These are phyloP conservation scores for Patella caerulea DNA, from an alignment of 2,888 invertebrate genomes.

Conservation along the genomic window DNA sequence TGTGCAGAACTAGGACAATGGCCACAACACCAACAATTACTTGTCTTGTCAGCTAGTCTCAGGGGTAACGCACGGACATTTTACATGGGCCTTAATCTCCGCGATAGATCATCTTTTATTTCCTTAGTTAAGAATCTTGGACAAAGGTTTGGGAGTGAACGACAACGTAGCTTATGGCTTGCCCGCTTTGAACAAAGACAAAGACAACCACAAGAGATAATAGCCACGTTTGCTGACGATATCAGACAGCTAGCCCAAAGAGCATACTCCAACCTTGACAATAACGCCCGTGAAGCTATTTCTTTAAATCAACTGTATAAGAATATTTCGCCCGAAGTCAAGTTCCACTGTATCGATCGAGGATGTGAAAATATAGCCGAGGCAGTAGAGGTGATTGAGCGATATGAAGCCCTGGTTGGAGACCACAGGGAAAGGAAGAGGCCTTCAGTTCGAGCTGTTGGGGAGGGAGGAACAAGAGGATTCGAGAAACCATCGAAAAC, in stretches of 20 bases:
- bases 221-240: neutral
- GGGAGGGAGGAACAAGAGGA: neutral
- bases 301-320: slow-evolving; percentile 15
- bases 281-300: neutral
- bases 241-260: neutral
- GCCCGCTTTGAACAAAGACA: slow-evolving; percentile 13
- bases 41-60: no score
- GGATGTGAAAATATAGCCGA: slow-evolving; percentile 9
- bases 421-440: slow-evolving; percentile 1
- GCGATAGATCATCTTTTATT: no score
- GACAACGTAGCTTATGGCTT: slow-evolving; percentile 9
- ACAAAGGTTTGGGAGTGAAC: neutral
- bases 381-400: slow-evolving; percentile 9
- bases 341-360: slow-evolving; percentile 14
- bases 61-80: no score
- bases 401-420: slow-evolving; percentile 15
- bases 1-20: neutral
- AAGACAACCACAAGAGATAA: neutral
- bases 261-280: neutral
- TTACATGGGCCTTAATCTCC: no score
- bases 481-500: no score
- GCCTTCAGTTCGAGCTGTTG: neutral
- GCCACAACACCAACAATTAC: no score
- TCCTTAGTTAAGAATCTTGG: no score
- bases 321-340: slow-evolving; percentile 6